Base-by-base conservation (phyloP, 2,888 invertebrate species). In the Athripsodes cinereus region DNA sequence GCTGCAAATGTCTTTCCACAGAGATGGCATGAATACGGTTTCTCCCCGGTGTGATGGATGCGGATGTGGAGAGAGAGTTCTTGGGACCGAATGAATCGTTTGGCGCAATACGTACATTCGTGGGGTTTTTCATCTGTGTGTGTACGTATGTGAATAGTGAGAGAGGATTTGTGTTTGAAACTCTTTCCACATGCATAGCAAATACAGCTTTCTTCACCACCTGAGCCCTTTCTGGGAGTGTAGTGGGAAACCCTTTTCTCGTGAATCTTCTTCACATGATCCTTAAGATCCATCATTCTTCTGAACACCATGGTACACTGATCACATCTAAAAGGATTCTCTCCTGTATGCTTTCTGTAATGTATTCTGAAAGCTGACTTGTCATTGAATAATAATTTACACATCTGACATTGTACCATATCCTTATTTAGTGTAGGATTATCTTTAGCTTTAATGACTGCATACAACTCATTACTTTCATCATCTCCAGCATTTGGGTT, bases 21-120 rank as follows among this genome's bases (percentile, higher is more conserved):
- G 20, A 50, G 50, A 26, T 50, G 50, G 22, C 50, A 50, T 2
- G 50, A 50, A 26, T 50, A 50, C 2, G 50, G 50, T 26, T 50
- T 50, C 26, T 50, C 50, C 2, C 50, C 50, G 3, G 50, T 50
- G 16, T 50, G 50, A 50, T 50, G 50, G 8, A 50, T 50, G 8
- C 50, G 18, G 18, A 50, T 50, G 18, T 71, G 13, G 62, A 64
- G 2, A 74, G 69, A 60, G 73, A 75, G 48, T 70, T 69, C 56
- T 58, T 66, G 26, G 69, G 70, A 50, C 2, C 50, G 22, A 18
- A 74, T 73, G 66, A 71, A 75, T 1, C 68, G 64, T 61, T 69
- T 70, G 44, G 47, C 61, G 52, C 74, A 74, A 53, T 67, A 69
- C 0, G 68, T 71, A 71, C 22, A 62, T 11, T 44, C 67, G 67